Evolutionary conservation across 2,888 invertebrate genomes (phyloP).

Genomic region (Aleiodes testaceus): DNA sequence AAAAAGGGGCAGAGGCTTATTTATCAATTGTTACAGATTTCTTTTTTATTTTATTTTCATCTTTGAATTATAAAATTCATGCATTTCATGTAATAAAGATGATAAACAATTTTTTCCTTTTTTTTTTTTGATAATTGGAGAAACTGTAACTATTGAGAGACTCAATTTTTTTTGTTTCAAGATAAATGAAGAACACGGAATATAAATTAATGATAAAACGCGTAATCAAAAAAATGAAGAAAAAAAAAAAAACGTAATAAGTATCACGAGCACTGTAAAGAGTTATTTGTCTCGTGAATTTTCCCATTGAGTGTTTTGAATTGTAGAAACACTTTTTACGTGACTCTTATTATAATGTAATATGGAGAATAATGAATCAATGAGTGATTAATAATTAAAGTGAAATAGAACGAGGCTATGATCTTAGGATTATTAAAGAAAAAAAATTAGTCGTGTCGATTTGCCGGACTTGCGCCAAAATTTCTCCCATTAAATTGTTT

Average conservation of each 20-base stretch:
- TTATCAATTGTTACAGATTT: conserved; percentile 14
- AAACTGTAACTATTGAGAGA: conserved; percentile 26
- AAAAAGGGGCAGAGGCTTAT: conserved; percentile 5
- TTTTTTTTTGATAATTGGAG: conserved; percentile 7
- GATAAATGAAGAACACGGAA: conserved; percentile 13
- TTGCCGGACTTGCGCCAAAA: not conserved
- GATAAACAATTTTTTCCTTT: not conserved
- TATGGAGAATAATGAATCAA: conserved; percentile 4
- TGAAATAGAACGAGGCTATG: conserved; percentile 2
- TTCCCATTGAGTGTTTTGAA: conserved; percentile 27
- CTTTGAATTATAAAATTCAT: not conserved
- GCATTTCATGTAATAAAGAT: conserved; percentile 1
- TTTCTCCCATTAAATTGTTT: not conserved
- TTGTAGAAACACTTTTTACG: conserved; percentile 27
- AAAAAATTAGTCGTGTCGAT: conserved; percentile 23
- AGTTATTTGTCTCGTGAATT: conserved; percentile 40
- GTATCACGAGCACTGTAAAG: conserved; percentile 33
- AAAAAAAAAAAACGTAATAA: conserved; percentile 38
- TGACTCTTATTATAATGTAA: conserved; percentile 21
- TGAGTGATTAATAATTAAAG: conserved; percentile 4
- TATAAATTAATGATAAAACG: conserved; percentile 15
- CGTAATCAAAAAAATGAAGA: conserved; percentile 39
- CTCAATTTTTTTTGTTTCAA: conserved; percentile 19
- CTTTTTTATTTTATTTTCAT: not conserved
- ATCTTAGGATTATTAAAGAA: not conserved